These are phyloP conservation scores for Lycia hirtaria DNA, from an alignment of 2,888 invertebrate genomes.

Conservation along the genomic window DNA sequence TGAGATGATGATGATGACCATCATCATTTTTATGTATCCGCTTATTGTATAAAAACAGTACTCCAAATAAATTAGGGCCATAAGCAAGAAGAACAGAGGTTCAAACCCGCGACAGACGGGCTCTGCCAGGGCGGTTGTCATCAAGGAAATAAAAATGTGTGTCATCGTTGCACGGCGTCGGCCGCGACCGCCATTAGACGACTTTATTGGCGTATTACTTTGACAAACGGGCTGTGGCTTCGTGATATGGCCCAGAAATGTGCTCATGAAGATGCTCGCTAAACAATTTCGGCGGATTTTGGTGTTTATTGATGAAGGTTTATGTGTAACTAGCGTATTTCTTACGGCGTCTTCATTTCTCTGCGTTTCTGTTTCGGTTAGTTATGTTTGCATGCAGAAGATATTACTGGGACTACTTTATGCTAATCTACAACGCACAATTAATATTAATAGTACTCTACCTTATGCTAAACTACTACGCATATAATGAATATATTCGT, in stretches of 20 bases:
- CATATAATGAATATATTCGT: no score
- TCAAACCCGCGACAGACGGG: slow-evolving; percentile 1
- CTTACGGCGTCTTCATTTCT: not conserved
- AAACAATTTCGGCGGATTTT: slow-evolving; percentile 18
- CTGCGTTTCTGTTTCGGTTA: not conserved
- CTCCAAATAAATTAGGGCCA: slow-evolving; percentile 4
- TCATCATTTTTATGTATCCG: no score
- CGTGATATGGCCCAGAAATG: slow-evolving; percentile 28
- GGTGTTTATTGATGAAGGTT: slow-evolving; percentile 16
- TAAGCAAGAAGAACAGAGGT: slow-evolving; percentile 7
- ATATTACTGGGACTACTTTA: no score
- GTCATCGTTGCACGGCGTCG: slow-evolving; percentile 22
- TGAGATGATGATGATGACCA: no score
- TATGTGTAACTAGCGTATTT: slow-evolving; percentile 11
- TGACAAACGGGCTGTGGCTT: slow-evolving; percentile 29
- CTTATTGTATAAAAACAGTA: no score
- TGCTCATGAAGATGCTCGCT: slow-evolving; percentile 24
- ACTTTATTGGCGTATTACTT: slow-evolving; percentile 34
- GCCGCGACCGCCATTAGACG: slow-evolving; percentile 27
- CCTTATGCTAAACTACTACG: no score
- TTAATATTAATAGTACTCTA: no score
- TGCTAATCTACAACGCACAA: no score
- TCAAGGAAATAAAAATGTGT: slow-evolving; percentile 31
- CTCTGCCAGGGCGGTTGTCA: slow-evolving; percentile 8
- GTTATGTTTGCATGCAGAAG: not conserved